Base-by-base conservation (phyloP, 2,797 vertebrate species). In the Meda fulgida region DNA sequence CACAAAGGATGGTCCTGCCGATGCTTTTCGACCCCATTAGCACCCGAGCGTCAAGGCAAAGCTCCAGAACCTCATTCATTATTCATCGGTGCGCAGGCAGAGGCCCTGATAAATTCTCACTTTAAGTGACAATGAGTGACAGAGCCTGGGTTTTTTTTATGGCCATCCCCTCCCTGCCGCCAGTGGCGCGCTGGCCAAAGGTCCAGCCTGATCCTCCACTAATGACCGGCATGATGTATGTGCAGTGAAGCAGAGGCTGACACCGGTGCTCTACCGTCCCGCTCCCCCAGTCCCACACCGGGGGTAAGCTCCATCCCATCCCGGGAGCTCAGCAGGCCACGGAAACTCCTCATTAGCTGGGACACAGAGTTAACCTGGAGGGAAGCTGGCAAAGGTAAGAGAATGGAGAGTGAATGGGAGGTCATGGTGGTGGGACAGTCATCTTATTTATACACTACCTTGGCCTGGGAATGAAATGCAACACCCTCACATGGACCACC, bases 61-160 rank as follows among this genome's bases (percentile, higher is more conserved):
- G 95, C 96, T 93, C 95, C 95, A 95, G 94, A 96, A 95, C 94
- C 94, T 97, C 97, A 98, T 99, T 97, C 96, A 98, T 98, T 98
- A 99, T 99, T 99, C 97, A 99, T 98, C 95, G 93, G 93, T 90
- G 93, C 93, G 94, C 95, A 97, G 96, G 96, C 96, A 96, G 96
- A 98, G 97, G 96, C 97, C 96, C 96, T 96, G 97, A 98, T 98
- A 98, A 97, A 98, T 97, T 97, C 96, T 95, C 95, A 93, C 96
- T 96, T 88, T 97, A 97, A 97, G 96, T 98, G 98, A 98, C 97
- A 97, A 96, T 96, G 95, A 97, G 96, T 97, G 98, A 98, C 98
- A 97, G 96, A 96, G 96, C 96, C 95, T 92, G 94, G 94, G 96
- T 95, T 97, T 85, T 80, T n/a, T 94, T 96, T 96, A 96, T 95